These are phyloP conservation scores for Dufourea novaeangliae DNA, from an alignment of 1,140 invertebrate genomes.

Conservation along the genomic window DNA sequence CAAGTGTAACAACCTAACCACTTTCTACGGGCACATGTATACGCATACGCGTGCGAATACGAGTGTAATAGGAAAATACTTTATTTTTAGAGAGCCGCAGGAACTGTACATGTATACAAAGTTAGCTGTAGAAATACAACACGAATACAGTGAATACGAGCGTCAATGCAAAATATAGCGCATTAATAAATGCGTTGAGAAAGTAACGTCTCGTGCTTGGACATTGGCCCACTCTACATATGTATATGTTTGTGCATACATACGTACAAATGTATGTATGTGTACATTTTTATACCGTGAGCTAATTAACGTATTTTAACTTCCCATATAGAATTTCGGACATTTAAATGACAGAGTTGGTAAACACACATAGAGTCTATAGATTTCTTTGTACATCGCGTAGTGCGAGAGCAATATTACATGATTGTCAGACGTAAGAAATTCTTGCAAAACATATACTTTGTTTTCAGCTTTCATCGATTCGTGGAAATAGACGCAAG, in stretches of 20 bases:
- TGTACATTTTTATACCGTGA: background rate
- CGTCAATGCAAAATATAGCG: background rate
- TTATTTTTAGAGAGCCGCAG: conserved; percentile 53
- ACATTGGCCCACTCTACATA: background rate
- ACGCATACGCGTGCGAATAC: background rate
- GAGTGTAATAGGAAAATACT: conserved; percentile 7
- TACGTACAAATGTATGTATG: too few relatives aligned
- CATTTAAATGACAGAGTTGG: too few relatives aligned
- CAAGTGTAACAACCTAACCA: background rate
- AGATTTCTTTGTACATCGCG: too few relatives aligned
- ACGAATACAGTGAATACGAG: background rate
- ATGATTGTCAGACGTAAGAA: too few relatives aligned
- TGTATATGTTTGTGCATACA: too few relatives aligned
- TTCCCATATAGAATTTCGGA: too few relatives aligned
- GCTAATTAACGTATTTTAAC: background rate
- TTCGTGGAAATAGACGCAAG: background rate
- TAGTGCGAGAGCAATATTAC: too few relatives aligned
- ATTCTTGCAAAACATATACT: too few relatives aligned
- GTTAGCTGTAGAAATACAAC: background rate
- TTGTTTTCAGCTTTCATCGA: background rate
- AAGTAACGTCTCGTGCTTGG: background rate
- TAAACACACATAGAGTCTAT: too few relatives aligned
- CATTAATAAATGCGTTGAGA: background rate
- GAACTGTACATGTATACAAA: conserved; percentile 41
- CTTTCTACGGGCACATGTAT: background rate